phyloP scores from a whole-genome alignment of 2,888 invertebrate genomes.

The Leuctra nigra region DNA sequence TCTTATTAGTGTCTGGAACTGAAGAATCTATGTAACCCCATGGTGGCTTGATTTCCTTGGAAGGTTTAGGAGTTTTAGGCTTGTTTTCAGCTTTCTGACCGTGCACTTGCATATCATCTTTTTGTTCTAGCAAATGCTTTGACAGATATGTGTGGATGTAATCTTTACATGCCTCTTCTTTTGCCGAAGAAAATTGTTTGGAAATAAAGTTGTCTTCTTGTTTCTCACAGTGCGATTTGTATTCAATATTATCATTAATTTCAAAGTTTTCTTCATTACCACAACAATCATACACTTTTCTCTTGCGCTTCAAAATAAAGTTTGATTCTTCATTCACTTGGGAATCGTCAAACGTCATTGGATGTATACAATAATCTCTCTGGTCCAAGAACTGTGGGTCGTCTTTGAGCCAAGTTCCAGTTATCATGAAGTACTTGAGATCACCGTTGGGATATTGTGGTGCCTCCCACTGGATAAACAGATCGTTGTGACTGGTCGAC shows the following conservation, averaged over 20 bases:
- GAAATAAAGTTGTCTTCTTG: not conserved
- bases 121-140: not conserved
- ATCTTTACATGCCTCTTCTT: conserved; percentile 24
- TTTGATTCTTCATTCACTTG: not conserved
- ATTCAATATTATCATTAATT: conserved; percentile 22
- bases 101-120: not conserved
- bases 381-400: conserved; percentile 34
- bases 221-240: conserved; percentile 16
- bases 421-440: conserved; percentile 48
- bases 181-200: conserved; percentile 33
- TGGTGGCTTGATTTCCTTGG: not conserved
- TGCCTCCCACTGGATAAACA: conserved; percentile 51
- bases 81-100: not conserved
- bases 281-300: not conserved
- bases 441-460: conserved; percentile 54
- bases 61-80: not conserved
- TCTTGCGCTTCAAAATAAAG: not conserved
- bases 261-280: not conserved
- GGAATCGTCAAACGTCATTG: conserved; percentile 29
- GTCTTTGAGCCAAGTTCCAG: conserved; percentile 34
- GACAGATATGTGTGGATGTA: not conserved
- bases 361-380: conserved; percentile 43
- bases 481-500: conserved; percentile 39
- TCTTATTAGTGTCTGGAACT: not conserved
- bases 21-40: not conserved